phyloP scores from a whole-genome alignment of 2,888 invertebrate genomes.

The Agonopterix alstromeriana region DNA sequence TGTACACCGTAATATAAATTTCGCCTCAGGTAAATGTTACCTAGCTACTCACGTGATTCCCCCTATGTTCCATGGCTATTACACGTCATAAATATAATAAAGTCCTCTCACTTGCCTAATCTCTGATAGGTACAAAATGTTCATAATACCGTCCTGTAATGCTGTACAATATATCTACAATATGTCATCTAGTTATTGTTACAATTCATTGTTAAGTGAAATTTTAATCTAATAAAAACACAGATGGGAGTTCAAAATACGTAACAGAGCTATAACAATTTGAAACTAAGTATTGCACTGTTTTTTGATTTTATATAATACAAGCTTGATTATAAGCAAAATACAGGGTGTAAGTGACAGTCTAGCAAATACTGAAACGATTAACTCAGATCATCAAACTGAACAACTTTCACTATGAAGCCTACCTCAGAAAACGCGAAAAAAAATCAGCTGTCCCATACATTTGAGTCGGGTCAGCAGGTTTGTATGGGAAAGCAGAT shows the following conservation, averaged over 20 bases:
- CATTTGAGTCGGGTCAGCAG: too few relatives aligned
- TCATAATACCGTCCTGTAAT: constrained; percentile 37
- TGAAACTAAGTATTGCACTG: constrained; percentile 11
- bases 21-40: constrained; percentile 74
- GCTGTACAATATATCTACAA: constrained; percentile 66
- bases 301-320: background rate
- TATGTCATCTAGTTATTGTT: constrained; percentile 34
- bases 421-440: too few relatives aligned
- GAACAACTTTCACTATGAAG: too few relatives aligned
- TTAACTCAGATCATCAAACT: too few relatives aligned
- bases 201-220: constrained; percentile 40
- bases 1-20: constrained; percentile 78
- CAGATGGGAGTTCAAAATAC: background rate
- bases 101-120: constrained; percentile 60
- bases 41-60: constrained; percentile 59
- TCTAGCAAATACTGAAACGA: too few relatives aligned
- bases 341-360: too few relatives aligned
- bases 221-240: constrained; percentile 1
- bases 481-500: too few relatives aligned
- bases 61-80: constrained; percentile 52
- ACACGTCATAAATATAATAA: constrained; percentile 56
- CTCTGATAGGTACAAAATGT: constrained; percentile 50
- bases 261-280: constrained; percentile 1
- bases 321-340: background rate
- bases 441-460: too few relatives aligned